Conservation (phyloP, 2,888 invertebrate genomes). For the Tupiocoris notatus region DNA sequence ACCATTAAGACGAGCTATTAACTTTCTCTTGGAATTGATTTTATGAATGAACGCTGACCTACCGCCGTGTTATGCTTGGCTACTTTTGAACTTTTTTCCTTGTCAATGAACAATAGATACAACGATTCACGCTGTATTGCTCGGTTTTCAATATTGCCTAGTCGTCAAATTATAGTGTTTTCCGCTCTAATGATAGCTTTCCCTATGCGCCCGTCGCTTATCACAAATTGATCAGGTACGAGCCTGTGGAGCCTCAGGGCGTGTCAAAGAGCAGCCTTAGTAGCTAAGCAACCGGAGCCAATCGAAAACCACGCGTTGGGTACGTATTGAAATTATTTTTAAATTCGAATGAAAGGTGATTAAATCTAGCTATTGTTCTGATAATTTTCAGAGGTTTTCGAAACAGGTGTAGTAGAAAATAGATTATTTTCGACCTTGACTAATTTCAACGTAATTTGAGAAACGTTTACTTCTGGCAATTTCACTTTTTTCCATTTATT, state of each 20-base stretch:
- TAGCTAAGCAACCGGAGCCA: background rate
- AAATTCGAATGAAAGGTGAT: too few species aligned
- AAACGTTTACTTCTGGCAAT: too few species aligned
- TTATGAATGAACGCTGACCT: too few species aligned
- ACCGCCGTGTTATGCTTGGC: background rate
- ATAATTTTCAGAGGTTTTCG: too few species aligned
- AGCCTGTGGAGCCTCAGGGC: background rate
- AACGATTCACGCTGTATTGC: background rate
- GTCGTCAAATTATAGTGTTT: background rate
- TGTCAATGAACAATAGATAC: background rate
- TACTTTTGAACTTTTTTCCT: background rate
- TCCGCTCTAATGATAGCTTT: background rate
- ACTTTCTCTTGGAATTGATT: too few species aligned
- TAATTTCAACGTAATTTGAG: too few species aligned
- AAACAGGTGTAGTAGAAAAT: too few species aligned
- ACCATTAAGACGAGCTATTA: too few species aligned
- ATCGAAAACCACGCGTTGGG: slow-evolving; percentile 22
- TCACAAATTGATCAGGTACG: background rate
- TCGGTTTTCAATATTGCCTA: background rate
- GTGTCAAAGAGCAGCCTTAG: background rate
- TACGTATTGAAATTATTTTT: too few species aligned
- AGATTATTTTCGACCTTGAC: too few species aligned
- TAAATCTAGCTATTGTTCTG: too few species aligned
- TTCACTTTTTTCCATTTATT: too few species aligned
- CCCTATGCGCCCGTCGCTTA: background rate